These are phyloP conservation scores for Hydriomena furcata DNA, from an alignment of 2,888 invertebrate species.

Conservation along the genomic window DNA sequence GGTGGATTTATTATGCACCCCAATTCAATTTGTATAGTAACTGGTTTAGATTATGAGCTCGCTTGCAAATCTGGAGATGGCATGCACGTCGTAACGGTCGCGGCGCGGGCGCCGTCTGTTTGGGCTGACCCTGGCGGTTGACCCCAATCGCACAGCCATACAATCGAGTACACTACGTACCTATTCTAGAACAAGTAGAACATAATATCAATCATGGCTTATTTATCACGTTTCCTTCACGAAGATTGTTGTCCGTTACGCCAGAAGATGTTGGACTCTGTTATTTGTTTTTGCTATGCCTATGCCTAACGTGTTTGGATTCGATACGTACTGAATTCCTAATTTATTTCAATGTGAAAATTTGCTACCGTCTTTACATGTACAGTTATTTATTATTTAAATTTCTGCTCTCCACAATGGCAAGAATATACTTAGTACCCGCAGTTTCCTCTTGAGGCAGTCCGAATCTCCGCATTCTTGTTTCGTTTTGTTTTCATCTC, in stretches of 20 bases:
- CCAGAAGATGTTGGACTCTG: not conserved
- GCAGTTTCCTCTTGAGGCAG: no score
- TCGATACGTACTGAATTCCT: not conserved
- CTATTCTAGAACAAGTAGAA: constrained; percentile 39
- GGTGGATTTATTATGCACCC: constrained; percentile 6
- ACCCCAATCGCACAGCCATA: constrained; percentile 42
- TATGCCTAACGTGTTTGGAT: not conserved
- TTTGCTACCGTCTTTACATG: no score
- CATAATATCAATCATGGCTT: constrained; percentile 33
- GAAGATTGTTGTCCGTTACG: constrained; percentile 8
- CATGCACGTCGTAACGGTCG: constrained; percentile 51
- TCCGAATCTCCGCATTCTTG: constrained; percentile 4
- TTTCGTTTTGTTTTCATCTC: constrained; percentile 11
- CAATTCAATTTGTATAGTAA: no score
- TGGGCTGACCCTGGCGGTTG: constrained; percentile 50
- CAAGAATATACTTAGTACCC: no score
- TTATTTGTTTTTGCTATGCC: not conserved
- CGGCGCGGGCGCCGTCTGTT: constrained; percentile 40
- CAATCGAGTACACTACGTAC: constrained; percentile 32
- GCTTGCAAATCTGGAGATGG: constrained; percentile 41
- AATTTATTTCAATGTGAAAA: no score
- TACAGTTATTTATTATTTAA: no score
- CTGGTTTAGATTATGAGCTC: constrained; percentile 28
- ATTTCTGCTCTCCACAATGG: no score
- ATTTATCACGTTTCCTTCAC: constrained; percentile 32